Conservation (phyloP, 2,888 invertebrate genomes). For the Uloborus plumipes region DNA sequence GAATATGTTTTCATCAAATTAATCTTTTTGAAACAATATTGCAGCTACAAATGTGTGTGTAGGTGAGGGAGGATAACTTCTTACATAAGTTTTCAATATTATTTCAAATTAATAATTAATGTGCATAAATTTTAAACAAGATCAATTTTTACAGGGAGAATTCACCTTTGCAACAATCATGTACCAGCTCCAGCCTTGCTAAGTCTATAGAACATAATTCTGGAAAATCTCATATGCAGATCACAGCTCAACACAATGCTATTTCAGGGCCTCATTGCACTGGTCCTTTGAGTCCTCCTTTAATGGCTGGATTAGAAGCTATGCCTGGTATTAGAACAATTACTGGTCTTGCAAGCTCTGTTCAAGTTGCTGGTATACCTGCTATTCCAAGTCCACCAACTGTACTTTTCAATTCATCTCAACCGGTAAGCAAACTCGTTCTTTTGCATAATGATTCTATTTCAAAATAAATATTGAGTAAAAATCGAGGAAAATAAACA, state of each 20-base stretch:
- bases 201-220: constrained; percentile 70
- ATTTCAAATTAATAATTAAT: too few relatives aligned
- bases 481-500: too few relatives aligned
- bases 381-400: constrained; percentile 88
- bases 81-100: too few relatives aligned
- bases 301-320: constrained; percentile 56
- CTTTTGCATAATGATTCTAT: too few relatives aligned
- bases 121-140: not conserved
- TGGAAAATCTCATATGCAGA: constrained; percentile 79
- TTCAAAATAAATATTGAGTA: too few relatives aligned
- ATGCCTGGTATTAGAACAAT: constrained; percentile 62
- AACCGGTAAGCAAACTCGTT: constrained; percentile 68
- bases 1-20: too few relatives aligned
- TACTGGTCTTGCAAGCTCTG: constrained; percentile 61
- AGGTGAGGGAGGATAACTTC: too few relatives aligned
- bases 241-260: constrained; percentile 47
- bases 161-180: constrained; percentile 51
- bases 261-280: constrained; percentile 58
- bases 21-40: too few relatives aligned
- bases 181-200: constrained; percentile 38
- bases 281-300: constrained; percentile 57
- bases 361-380: constrained; percentile 64
- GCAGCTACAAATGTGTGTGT: too few relatives aligned
- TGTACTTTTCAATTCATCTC: constrained; percentile 83
- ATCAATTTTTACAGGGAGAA: constrained; percentile 37